Evolutionary conservation across 2,113 vertebrate genomes (phyloP).

Genomic region (Cryptotis parvus): DNA sequence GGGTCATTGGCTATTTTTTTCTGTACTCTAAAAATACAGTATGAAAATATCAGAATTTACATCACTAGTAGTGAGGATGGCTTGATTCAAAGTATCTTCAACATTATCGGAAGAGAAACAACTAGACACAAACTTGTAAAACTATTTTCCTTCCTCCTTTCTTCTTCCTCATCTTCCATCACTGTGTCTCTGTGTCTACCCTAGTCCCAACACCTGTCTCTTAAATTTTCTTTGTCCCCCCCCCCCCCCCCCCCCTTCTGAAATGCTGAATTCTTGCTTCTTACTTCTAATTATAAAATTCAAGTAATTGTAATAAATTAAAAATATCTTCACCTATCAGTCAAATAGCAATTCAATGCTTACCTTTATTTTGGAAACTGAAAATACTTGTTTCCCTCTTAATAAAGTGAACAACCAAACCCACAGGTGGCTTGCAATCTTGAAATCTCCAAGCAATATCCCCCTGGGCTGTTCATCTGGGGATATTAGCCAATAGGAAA

Average conservation of each 20-base stretch:
- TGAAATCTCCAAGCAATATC: neutral
- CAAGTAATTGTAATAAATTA: neutral
- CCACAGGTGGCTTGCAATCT: neutral
- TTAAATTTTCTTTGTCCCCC: neutral
- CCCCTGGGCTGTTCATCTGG: neutral
- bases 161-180: too few relatives aligned
- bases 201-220: too few relatives aligned
- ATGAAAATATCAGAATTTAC: neutral
- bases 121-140: neutral
- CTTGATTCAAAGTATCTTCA: neutral
- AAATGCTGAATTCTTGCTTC: slow-evolving; percentile 6
- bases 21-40: neutral
- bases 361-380: neutral
- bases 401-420: neutral
- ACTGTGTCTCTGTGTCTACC: neutral
- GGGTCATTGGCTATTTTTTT: neutral
- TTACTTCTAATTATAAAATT: slow-evolving; percentile 7
- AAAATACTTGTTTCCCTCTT: neutral
- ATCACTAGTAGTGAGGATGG: neutral
- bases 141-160: neutral
- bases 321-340: neutral
- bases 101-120: neutral
- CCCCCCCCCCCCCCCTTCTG: too few relatives aligned
- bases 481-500: slow-evolving; percentile 9
- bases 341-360: neutral